phyloP scores from a whole-genome alignment of 2,888 invertebrate genomes.

The Cinara cedri region DNA sequence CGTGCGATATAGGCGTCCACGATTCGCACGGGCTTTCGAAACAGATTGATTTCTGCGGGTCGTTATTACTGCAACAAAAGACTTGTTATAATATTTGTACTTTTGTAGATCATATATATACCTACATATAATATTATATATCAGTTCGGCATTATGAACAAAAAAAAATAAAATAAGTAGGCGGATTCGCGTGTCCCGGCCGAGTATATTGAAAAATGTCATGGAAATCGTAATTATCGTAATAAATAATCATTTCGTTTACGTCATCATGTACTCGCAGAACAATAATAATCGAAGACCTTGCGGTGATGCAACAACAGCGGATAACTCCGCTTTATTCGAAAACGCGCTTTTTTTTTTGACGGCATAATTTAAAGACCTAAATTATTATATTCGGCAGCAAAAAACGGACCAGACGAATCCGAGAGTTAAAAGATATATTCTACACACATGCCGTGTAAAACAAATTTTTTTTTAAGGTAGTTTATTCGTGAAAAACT shows the following conservation, averaged over 20 bases:
- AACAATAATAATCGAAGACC: constrained; percentile 18
- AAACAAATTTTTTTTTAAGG: no score
- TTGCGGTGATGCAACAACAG: no score
- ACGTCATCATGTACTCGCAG: neutral
- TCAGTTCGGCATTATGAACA: neutral
- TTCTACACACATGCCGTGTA: no score
- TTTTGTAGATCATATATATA: constrained; percentile 26
- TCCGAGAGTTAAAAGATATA: no score
- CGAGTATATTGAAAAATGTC: neutral
- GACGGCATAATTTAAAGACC: no score
- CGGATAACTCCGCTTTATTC: no score
- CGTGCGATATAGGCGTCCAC: neutral
- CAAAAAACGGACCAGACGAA: no score
- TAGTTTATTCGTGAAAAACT: no score
- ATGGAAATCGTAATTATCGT: constrained; percentile 2
- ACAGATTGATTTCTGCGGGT: constrained; percentile 18
- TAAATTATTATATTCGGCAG: no score
- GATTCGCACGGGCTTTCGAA: constrained; percentile 19
- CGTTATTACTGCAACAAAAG: neutral
- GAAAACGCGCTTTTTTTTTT: no score
- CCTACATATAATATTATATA: no score
- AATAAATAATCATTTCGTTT: neutral
- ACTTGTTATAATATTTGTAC: neutral
- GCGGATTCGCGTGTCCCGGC: constrained; percentile 9
- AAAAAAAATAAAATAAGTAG: neutral